A percentile compares a stretch with the other conserved stretches of the same genome.
Evolutionary conservation across 2,113 vertebrate species (phyloP).

Genomic region (Rhea pennata): DNA sequence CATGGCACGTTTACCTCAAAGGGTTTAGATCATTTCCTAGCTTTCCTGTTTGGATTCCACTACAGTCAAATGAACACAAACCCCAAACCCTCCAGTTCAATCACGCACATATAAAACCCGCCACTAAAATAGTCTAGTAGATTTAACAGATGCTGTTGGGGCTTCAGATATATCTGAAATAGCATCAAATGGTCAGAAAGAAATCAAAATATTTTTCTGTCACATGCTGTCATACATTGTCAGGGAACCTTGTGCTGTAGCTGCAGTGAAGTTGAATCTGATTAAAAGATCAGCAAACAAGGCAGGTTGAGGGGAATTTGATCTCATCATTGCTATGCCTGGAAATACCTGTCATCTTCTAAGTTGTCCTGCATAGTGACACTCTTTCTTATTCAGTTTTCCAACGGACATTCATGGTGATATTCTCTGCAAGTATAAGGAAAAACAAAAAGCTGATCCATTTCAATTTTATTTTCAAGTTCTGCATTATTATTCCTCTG

Average conservation of each 20-base stretch:
- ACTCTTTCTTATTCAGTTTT: slow-evolving; percentile 65
- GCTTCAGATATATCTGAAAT: slow-evolving; percentile 60
- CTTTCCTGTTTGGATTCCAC: slow-evolving; percentile 35
- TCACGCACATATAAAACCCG: slow-evolving; percentile 28
- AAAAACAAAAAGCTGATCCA: background rate
- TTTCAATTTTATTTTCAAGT: slow-evolving; percentile 62
- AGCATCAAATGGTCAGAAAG: slow-evolving; percentile 58
- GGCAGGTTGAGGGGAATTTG: slow-evolving; percentile 79
- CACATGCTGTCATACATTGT: slow-evolving; percentile 77
- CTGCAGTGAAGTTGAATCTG: slow-evolving; percentile 73
- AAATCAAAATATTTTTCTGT: slow-evolving; percentile 77
- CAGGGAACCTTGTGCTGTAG: slow-evolving; percentile 62
- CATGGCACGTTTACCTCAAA: slow-evolving; percentile 43
- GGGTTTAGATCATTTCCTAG: slow-evolving; percentile 30
- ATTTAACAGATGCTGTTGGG: slow-evolving; percentile 12
- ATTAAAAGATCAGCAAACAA: slow-evolving; percentile 82
- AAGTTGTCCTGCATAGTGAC: slow-evolving; percentile 61
- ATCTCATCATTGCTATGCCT: slow-evolving; percentile 76
- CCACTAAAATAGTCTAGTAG: background rate
- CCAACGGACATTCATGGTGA: slow-evolving; percentile 67
- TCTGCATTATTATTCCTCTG: slow-evolving; percentile 48
- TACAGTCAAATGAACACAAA: background rate
- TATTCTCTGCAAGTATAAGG: slow-evolving; percentile 42
- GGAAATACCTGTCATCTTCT: slow-evolving; percentile 77
- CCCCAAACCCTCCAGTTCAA: background rate